Evolutionary conservation across 1,140 invertebrate genomes (phyloP), one percentile per base, ranked within the genome.

Genomic region (Hesperophylax magnus): DNA sequence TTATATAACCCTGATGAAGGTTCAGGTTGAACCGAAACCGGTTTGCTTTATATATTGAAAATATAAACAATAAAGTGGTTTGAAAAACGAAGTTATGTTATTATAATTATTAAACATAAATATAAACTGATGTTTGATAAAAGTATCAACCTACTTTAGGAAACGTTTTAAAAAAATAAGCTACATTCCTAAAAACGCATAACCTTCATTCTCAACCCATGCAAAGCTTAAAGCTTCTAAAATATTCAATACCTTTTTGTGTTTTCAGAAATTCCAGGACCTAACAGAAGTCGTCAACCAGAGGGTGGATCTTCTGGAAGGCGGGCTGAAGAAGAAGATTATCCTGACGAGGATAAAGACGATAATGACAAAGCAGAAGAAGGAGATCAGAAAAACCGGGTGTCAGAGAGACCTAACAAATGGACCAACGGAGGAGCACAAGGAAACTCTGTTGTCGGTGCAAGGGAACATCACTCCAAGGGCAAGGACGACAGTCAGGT

Each of bases 191-290:
- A 27, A 39, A 3, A 8, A 3, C 3, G 9, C 34, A 39, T 39
- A 5, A 8, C 34, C 34, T 6, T 9, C 34, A 39, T 39, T 6
- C 34, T 8, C 34, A 39, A 8, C 34, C 34, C 34, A 39, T 6
- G 7, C 34, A 39, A 6, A 39, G 9, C 34, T 39, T 39, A 9
- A 39, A 31, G 31, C 31, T 3, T 56, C 8, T 2, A 71, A 71
- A 34, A 71, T n/a, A 18, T 47, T 52, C 7, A 47, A 47, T 20
- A 72, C 7, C 2, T 18, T 77, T 52, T 71, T 71, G 3, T 79
- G 24, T 54, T 75, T 81, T 39, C 56, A 84, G 82, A 84, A 75
- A 84, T 84, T 24, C 82, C 82, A 0, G 80, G 80, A 0, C 80
- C 77, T 27, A 84, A 80, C 52, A 31, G 61, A 24, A 79, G 47